Conservation (phyloP, 2,797 vertebrate genomes). For the Mastacembelus armatus region DNA sequence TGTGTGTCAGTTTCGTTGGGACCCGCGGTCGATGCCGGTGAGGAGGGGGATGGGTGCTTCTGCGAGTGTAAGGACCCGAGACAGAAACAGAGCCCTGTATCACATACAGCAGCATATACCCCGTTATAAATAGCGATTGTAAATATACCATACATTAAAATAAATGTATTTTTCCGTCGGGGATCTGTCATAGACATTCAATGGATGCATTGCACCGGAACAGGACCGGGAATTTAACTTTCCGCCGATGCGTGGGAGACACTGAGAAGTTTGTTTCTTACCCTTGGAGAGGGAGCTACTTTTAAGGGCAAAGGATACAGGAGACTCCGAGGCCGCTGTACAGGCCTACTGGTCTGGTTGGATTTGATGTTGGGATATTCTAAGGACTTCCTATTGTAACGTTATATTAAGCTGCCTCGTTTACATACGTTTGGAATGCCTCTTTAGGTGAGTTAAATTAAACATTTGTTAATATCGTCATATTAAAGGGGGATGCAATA, state of each 20-base stretch:
- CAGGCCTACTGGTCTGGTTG: conserved; percentile 87
- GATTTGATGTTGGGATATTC: conserved; percentile 85
- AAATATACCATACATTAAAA: conserved; percentile 81
- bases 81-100: conserved; percentile 85
- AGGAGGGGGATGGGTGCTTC: conserved; percentile 91
- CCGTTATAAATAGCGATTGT: conserved; percentile 85
- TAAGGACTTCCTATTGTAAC: conserved; percentile 64
- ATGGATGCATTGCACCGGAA: conserved; percentile 79
- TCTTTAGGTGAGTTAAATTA: conserved; percentile 82
- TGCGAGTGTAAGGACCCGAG: conserved; percentile 85
- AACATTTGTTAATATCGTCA: conserved; percentile 21
- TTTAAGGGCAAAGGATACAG: conserved; percentile 85
- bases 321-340: conserved; percentile 91
- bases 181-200: conserved; percentile 75
- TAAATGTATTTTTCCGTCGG: conserved; percentile 76
- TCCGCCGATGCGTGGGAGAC: conserved; percentile 79
- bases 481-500: too few relatives aligned
- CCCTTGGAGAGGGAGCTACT: conserved; percentile 83
- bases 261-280: conserved; percentile 85
- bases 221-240: conserved; percentile 84
- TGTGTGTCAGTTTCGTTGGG: conserved; percentile 92
- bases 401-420: conserved; percentile 59
- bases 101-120: conserved; percentile 85
- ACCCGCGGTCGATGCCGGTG: conserved; percentile 89
- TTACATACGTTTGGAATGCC: conserved; percentile 80